Base-by-base conservation (phyloP, 2,113 vertebrate species). In the Oenanthe oenanthe region DNA sequence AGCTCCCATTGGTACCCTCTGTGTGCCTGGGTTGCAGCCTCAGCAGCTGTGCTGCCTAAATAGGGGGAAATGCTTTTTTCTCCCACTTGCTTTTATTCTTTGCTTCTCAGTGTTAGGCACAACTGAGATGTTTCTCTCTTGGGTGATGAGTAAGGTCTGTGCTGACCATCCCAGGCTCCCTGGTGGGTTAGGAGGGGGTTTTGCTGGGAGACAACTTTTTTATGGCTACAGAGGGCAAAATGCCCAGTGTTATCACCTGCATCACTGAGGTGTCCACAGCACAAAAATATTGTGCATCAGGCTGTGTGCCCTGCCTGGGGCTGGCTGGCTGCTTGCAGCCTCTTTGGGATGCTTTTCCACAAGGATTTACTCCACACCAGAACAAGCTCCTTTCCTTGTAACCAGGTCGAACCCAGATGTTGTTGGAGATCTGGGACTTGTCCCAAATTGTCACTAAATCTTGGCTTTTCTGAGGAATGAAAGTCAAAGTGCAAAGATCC, bases 321-420 rank as follows among this genome's bases (percentile, higher is more conserved):
- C 71, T 91, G 66, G 22, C 72, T 89, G 62, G 13, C 68, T 63
- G 32, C 50, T 65, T 0, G 0, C 3, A 4, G 6, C 5, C 12
- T 7, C 24, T 54, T 53, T 19, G 54, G 38, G 60, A 42, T 58
- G 68, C 24, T 47, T 63, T 62, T 71, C 62, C 48, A 24, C 60
- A 58, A 21, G 54, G 45, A 51, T 72, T 92, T 60, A 9, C 72
- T 67, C 53, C 20, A 25, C 36, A 21, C 10, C 6, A 43, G 20
- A 63, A 3, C 40, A 53, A 48, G 25, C 15, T 24, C 50, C 38
- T 76, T 76, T 36, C 56, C 36, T 38, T 53, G 26, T 12, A 24
- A 29, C 34, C 47, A 78, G 28, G 15, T 70, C 0, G 0, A 77
- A 51, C 60, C 57, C 36, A 40, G 28, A 20, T 1, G 1, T 56